Evolutionary conservation across 2,888 invertebrate genomes (phyloP), one percentile per base, ranked within the genome.

Genomic region (Coenonympha glycerion): DNA sequence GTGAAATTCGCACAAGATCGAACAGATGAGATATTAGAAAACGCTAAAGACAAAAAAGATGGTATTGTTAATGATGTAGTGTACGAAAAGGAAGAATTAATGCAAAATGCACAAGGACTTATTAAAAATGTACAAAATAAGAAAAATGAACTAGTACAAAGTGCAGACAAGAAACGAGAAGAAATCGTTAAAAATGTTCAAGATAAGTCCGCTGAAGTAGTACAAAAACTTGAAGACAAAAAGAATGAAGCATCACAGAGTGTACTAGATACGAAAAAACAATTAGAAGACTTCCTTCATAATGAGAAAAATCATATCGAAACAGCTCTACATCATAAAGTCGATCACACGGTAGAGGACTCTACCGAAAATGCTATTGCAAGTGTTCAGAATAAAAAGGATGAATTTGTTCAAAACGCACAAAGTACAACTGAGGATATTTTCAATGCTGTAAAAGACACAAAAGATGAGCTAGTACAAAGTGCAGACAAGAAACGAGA

Each of bases 281-380:
- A 73, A 42, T 55, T 73, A 4, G 60, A 65, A 24, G 56, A 69
- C 21, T 61, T 64, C 5, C 50, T 76, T 11, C 61, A 65, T 36
- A 56, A 66, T 47, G 71, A 66, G 49, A 71, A 68, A 59, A 65
- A 68, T 37, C 64, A 69, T 26, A 34, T 63, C 6, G 53, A 56
- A 47, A 56, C 55, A 33, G 48, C 57, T 30, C 48, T 66, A 13
- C 50, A 54, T 4, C 59, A 69, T 37, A 63, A 63, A 19, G 49
- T 61, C 15, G 50, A 59, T 24, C 54, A 37, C 26, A 30, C 11
- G 5, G 16, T 37, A 16, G 15, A 49, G 13, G 34, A 30, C 3
- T 2, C 11, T 11, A 33, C 34, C 4, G 24, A 34, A 33, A 34
- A 49, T 1, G 11, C 33, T 5, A n/a, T 49, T n/a, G 36, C 63